Percentiles rank a stretch among this genome's conserved stretches.
Conservation (phyloP, 2,888 invertebrate genomes). For the Hedychridium roseum region DNA sequence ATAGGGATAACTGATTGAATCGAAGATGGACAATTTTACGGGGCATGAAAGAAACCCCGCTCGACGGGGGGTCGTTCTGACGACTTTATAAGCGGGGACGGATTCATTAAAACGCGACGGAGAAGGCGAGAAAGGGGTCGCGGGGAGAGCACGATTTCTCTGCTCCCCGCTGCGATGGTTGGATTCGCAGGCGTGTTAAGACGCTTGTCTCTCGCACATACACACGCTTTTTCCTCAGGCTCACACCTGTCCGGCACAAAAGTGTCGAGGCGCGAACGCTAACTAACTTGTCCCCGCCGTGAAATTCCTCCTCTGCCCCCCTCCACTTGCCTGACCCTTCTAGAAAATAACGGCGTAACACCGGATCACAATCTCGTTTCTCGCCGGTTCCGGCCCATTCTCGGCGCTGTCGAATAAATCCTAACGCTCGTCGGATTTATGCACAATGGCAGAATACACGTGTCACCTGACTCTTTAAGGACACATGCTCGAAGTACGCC, state of each 20-base stretch:
- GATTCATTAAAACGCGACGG: slow-evolving; percentile 6
- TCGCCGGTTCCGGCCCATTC: background rate
- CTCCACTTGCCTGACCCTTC: background rate
- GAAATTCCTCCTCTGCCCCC: slow-evolving; percentile 27
- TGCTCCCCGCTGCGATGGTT: slow-evolving; percentile 30
- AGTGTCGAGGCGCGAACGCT: slow-evolving; percentile 34
- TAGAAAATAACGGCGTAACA: background rate
- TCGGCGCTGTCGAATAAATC: too few species aligned
- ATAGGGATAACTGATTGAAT: too few species aligned
- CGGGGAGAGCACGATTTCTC: slow-evolving; percentile 23
- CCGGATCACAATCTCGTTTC: background rate
- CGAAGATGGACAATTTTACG: too few species aligned
- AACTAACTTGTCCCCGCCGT: slow-evolving; percentile 43
- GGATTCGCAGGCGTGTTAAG: slow-evolving; percentile 40
- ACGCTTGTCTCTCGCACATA: slow-evolving; percentile 11
- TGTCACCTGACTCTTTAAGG: slow-evolving; percentile 21
- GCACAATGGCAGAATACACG: too few species aligned
- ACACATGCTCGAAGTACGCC: background rate
- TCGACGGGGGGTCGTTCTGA: slow-evolving; percentile 2
- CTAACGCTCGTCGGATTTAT: too few species aligned
- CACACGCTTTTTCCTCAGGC: slow-evolving; percentile 8
- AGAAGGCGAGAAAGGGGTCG: slow-evolving; percentile 5
- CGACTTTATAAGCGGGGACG: too few species aligned
- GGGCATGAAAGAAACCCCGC: slow-evolving; percentile 1
- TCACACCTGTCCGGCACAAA: slow-evolving; percentile 30